These are phyloP conservation scores for Malaclemys terrapin DNA, from an alignment of 2,113 vertebrate genomes.

Conservation along the genomic window DNA sequence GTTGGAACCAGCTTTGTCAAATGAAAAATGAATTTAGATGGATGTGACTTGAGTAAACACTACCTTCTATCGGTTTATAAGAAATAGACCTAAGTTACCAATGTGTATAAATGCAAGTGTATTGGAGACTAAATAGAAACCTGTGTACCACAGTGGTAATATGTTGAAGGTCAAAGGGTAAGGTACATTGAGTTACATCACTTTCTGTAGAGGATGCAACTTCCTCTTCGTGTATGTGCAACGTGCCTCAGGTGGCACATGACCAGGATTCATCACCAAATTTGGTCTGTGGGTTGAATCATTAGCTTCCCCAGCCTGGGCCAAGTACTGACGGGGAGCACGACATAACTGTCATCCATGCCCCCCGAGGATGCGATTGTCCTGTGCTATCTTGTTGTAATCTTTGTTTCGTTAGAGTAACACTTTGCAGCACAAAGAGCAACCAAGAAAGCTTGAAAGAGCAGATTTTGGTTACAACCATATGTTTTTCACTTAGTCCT, in stretches of 20 bases:
- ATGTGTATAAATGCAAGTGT: not conserved
- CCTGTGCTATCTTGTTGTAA: accelerated
- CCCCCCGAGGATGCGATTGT: accelerated
- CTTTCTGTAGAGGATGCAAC: not conserved
- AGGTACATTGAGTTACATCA: accelerated
- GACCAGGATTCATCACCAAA: too few species aligned
- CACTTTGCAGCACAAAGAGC: not conserved
- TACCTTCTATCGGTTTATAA: not conserved
- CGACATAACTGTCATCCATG: too few species aligned
- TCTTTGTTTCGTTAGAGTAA: accelerated
- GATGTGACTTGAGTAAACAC: not conserved
- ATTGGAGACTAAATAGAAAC: not conserved
- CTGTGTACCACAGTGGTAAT: not conserved
- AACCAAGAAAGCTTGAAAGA: not conserved
- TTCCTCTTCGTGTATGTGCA: too few species aligned
- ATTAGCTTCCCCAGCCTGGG: too few species aligned
- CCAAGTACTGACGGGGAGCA: too few species aligned
- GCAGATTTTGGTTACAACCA: not conserved
- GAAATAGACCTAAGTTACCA: not conserved
- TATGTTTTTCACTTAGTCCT: not conserved
- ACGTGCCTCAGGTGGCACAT: too few species aligned
- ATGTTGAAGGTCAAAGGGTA: accelerated
- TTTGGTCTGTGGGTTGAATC: too few species aligned
- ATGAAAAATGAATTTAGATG: not conserved
- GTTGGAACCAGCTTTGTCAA: not conserved